Percentiles rank a stretch among this genome's conserved stretches.
phyloP scores from a whole-genome alignment of 2,888 invertebrate species.

The Standfussiana lucernea region DNA sequence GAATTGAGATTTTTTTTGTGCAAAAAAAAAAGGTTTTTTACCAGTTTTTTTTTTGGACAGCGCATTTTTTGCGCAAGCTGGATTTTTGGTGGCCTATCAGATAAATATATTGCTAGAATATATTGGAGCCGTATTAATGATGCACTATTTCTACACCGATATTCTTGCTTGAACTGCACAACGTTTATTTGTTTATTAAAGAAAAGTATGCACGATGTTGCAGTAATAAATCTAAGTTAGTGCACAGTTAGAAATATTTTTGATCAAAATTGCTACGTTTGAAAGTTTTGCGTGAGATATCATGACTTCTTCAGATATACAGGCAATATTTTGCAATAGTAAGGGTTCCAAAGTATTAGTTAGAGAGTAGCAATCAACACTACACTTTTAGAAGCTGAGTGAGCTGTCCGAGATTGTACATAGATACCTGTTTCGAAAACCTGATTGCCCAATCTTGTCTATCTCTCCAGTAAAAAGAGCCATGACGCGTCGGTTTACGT shows the following conservation, averaged over 20 bases:
- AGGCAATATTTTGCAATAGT: background rate
- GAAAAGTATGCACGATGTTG: background rate
- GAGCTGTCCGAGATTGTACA: background rate
- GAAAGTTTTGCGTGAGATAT: background rate
- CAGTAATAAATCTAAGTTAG: background rate
- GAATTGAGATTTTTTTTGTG: slow-evolving; percentile 50
- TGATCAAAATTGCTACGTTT: background rate
- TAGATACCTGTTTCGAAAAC: background rate
- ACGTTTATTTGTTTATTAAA: background rate
- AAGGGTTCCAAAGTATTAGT: background rate
- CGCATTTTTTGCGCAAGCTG: slow-evolving; percentile 25
- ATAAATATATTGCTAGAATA: background rate
- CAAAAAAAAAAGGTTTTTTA: slow-evolving; percentile 22
- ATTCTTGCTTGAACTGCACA: background rate
- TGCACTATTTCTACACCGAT: background rate
- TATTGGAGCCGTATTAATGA: slow-evolving; percentile 13
- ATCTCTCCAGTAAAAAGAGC: background rate
- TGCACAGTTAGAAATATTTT: background rate
- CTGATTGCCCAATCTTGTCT: background rate
- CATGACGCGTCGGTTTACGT: background rate
- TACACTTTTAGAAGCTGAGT: background rate
- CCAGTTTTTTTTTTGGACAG: slow-evolving; percentile 25
- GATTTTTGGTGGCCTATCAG: slow-evolving; percentile 33
- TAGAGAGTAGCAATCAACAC: background rate
- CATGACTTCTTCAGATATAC: background rate